Evolutionary conservation across 2,797 vertebrate genomes (phyloP).

Genomic region (Arnoldichthys spilopterus): DNA sequence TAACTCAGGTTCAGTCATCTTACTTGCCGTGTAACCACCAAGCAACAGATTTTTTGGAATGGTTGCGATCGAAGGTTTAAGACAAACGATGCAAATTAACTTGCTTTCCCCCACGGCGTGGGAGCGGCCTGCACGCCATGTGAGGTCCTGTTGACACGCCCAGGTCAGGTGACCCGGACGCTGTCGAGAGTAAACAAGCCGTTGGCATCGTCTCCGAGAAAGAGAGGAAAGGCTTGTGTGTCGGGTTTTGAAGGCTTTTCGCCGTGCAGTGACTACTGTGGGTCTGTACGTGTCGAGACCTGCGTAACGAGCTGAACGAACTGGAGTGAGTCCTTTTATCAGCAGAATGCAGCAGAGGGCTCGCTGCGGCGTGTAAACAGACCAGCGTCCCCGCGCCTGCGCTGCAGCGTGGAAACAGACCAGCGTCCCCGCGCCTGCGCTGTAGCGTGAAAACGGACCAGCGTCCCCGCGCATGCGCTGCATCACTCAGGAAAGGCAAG

Average conservation of each 20-base stretch:
- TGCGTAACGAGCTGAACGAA: not conserved
- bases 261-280: not conserved
- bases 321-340: not conserved
- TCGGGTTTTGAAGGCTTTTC: not conserved
- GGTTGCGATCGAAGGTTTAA: too few species aligned
- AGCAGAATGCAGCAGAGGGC: constrained; percentile 6
- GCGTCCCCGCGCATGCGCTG: too few species aligned
- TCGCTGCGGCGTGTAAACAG: not conserved
- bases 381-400: not conserved
- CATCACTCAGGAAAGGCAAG: too few species aligned
- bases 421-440: not conserved
- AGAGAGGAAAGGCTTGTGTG: not conserved
- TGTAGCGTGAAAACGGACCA: not conserved
- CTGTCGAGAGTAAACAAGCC: not conserved
- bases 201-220: not conserved
- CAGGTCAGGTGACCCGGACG: not conserved
- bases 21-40: too few species aligned
- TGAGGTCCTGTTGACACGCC: not conserved
- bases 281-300: not conserved
- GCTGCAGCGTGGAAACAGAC: not conserved
- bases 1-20: too few species aligned
- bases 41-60: too few species aligned
- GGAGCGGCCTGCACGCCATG: too few species aligned
- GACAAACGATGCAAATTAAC: too few species aligned
- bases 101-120: too few species aligned